Base-by-base conservation (phyloP, 1,140 invertebrate genomes). In the Battus philenor region DNA sequence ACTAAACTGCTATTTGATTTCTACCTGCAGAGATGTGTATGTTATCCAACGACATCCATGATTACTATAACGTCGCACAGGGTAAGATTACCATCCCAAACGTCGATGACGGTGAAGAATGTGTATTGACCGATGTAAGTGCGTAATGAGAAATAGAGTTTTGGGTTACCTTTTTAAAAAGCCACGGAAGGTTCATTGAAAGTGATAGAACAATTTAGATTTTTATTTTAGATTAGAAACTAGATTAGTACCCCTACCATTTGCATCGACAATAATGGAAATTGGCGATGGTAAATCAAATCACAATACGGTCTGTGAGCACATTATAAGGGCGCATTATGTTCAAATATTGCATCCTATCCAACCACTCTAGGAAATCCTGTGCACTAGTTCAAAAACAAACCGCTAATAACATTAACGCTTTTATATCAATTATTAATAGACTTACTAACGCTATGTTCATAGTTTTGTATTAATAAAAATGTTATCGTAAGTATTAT, bases 81-180 rank as follows among this genome's bases (percentile, higher is more conserved):
- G 98, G 97, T 88, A 97, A 97, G 91, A 93, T 95, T 54, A 95
- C 94, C 60, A 98, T 99, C 81, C 96, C 98, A 67, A 93, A 91
- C 80, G 93, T 99, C 50, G 97, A 99, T 90, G 98, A 99, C 86
- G 93, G 91, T 68, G 97, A 98, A 87, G 98, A 99, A 92, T 95
- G 94, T 89, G 66, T 73, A 59, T 85, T 95, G 62, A 98, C 97
- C 63, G 97, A 89, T 78, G 89, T 90, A 89, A 89, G 89, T 89
- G 44, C 10, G 10, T 41, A 4, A 18, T 54, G 27, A 41, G 34
- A 43, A 30, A 30, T 29, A 48, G 26, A 50, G 46, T 51, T 29
- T 39, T 59, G 52, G 62, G 54, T 51, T 24, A 47, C 41, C 47
- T n/a, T 44, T 39, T 39, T 50, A 54, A 39, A 44, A 30, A 58